Conservation (phyloP, 2,113 vertebrate genomes). For the Halcyon senegalensis region DNA sequence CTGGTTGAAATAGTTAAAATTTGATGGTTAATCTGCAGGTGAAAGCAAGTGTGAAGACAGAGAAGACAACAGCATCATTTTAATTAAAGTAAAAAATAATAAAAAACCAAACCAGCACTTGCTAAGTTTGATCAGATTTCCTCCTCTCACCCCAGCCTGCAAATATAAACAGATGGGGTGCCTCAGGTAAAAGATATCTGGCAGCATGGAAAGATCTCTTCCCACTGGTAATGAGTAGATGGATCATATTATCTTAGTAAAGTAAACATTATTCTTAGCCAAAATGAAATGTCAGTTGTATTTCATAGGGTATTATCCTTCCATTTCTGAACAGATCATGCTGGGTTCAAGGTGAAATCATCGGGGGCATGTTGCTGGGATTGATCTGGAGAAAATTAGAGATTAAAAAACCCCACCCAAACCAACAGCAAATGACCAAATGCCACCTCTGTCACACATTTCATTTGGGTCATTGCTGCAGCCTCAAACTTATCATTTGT, state of each 20-base stretch:
- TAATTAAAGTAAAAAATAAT: not conserved
- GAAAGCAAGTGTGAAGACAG: constrained; percentile 33
- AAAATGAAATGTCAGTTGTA: constrained; percentile 3
- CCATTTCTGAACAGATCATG: not conserved
- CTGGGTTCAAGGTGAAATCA: constrained; percentile 9
- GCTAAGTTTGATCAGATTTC: constrained; percentile 63
- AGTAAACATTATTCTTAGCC: constrained; percentile 52
- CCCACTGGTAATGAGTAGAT: constrained; percentile 41
- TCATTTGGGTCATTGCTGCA: not conserved
- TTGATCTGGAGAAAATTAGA: not conserved
- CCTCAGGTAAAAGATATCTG: constrained; percentile 52
- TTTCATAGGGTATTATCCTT: not conserved
- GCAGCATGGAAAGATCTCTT: constrained; percentile 20
- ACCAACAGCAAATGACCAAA: not conserved
- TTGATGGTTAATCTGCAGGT: constrained; percentile 32
- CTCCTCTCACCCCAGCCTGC: constrained; percentile 12
- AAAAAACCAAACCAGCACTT: constrained; percentile 47
- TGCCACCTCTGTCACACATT: fast-evolving
- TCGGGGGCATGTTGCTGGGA: not conserved
- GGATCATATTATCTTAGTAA: constrained; percentile 35
- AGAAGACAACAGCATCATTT: constrained; percentile 51
- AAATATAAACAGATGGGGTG: constrained; percentile 65
- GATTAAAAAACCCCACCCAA: not conserved
- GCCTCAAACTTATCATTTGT: not conserved
- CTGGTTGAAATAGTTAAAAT: constrained; percentile 25